Base-by-base conservation (phyloP, 2,888 invertebrate genomes). In the Siphlonurus alternatus region DNA sequence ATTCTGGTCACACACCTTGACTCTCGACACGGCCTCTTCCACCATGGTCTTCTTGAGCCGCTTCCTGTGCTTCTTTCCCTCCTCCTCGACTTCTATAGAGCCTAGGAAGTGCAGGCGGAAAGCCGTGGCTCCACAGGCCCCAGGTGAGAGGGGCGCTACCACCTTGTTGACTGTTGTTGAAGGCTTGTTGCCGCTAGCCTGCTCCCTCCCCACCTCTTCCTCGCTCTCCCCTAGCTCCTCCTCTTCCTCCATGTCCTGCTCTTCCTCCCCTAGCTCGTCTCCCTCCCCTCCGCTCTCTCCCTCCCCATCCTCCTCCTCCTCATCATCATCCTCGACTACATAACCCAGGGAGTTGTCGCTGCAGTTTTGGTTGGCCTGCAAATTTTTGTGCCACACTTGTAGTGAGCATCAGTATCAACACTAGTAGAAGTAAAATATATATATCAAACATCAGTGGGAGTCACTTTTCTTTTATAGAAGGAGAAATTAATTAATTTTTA, bases 41-140 rank as follows among this genome's bases (percentile, higher is more conserved):
- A 89, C 89, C 89, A 89, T 89, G 80, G 86, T 85, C 83, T 89
- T 89, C 86, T 89, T 89, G 79, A 83, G 86, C 73, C 88, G 80
- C 77, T 84, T 85, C 77, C 87, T 84, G 73, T 87, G 80, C 71
- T 86, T 80, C 71, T 86, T 78, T 69, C 77, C 77, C 73, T 79
- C 79, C 81, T 88, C 89, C 76, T 88, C 88, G 75, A 89, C 87
- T 80, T 89, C 88, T 76, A 89, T 86, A 73, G 89, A 89, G 77
- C 89, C 89, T 75, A 89, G 86, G 83, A 88, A 89, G 72, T 85
- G 81, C 71, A 89, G 86, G 71, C 88, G 84, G 83, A 88, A 89
- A 75, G 88, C 86, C 70, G 88, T 87, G 70, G 86, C 86, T 69
- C 83, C 80, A 61, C 78, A 73, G 69, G 82, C 81, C 67, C 81